These are phyloP conservation scores for Aulostomus chinensis DNA, from an alignment of 2,797 vertebrate species.

Conservation along the genomic window DNA sequence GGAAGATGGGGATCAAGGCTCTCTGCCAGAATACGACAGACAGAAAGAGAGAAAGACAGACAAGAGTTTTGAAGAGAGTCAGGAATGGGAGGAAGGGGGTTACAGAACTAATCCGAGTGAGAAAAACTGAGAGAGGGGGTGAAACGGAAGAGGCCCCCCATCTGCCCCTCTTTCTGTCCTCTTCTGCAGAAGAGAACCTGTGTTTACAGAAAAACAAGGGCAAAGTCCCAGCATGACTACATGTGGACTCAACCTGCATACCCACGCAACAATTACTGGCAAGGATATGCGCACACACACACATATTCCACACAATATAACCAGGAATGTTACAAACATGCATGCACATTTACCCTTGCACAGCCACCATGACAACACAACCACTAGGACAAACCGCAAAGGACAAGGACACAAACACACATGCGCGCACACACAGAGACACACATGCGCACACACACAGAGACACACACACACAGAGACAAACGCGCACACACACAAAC, in stretches of 20 bases:
- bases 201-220: constrained; percentile 66
- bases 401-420: constrained; percentile 9
- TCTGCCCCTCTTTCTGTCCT: constrained; percentile 24
- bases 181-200: constrained; percentile 44
- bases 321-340: constrained; percentile 3
- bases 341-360: constrained; percentile 7
- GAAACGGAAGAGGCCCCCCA: constrained; percentile 14
- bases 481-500: constrained; percentile 1
- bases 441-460: constrained; percentile 3
- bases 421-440: constrained; percentile 13
- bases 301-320: not conserved
- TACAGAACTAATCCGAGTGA: constrained; percentile 58
- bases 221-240: constrained; percentile 55
- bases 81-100: constrained; percentile 36
- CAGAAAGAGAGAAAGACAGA: constrained; percentile 28
- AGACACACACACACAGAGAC: constrained; percentile 11
- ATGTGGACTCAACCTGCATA: constrained; percentile 41
- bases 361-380: constrained; percentile 13
- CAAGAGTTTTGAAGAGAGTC: constrained; percentile 27
- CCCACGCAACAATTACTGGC: constrained; percentile 38
- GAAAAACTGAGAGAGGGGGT: constrained; percentile 32
- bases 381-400: constrained; percentile 11
- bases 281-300: constrained; percentile 8
- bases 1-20: constrained; percentile 12
- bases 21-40: constrained; percentile 26